Conservation (phyloP, 2,888 invertebrate genomes). For the Apantesis nais region DNA sequence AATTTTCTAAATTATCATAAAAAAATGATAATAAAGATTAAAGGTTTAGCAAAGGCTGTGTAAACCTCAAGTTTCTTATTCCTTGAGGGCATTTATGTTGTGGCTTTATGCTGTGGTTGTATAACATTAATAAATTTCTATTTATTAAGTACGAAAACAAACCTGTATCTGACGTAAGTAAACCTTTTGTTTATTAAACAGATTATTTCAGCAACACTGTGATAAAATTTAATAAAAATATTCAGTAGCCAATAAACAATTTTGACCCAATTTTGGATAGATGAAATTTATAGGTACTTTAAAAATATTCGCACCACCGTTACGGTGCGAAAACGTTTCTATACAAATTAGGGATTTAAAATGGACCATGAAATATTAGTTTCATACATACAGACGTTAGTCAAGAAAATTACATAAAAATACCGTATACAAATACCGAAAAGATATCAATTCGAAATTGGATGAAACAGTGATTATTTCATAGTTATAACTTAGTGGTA, state of each 20-base stretch:
- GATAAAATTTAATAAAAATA: not conserved
- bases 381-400: not conserved
- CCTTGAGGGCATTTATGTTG: not conserved
- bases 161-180: not conserved
- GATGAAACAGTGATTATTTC: conserved; percentile 20
- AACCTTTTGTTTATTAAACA: not conserved
- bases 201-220: not conserved
- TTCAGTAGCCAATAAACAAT: not conserved
- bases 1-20: too few relatives aligned
- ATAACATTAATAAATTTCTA: not conserved
- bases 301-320: too few relatives aligned
- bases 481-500: conserved; percentile 40
- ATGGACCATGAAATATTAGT: not conserved
- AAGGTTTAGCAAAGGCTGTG: not conserved
- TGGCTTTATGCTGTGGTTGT: not conserved
- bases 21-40: too few relatives aligned
- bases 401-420: not conserved
- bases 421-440: not conserved
- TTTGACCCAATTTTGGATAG: not conserved
- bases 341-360: not conserved
- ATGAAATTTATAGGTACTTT: not conserved
- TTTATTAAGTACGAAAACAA: not conserved
- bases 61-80: not conserved
- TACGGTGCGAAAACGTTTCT: not conserved
- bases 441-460: conserved; percentile 4